Percentiles rank a stretch among this genome's conserved stretches.
phyloP scores from a whole-genome alignment of 2,888 invertebrate species.

The Lasioglossum calceatum region DNA sequence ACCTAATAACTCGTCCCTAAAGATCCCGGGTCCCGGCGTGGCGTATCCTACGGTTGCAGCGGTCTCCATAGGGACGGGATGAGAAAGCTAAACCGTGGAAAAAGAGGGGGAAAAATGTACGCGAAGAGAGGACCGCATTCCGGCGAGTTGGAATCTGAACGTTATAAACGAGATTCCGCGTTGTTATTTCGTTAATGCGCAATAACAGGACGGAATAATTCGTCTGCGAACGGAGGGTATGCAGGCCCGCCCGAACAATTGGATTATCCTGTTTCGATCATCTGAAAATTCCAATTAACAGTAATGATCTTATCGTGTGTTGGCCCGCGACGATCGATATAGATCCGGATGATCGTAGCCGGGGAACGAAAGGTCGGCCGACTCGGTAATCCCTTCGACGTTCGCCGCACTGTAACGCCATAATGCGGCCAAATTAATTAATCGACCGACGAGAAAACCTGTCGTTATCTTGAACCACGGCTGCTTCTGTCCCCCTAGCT shows the following conservation, averaged over 20 bases:
- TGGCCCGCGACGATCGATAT: slow-evolving; percentile 38
- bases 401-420: slow-evolving; percentile 45
- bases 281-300: slow-evolving; percentile 70
- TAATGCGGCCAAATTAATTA: slow-evolving; percentile 67
- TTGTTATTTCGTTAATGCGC: slow-evolving; percentile 67
- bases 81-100: not conserved
- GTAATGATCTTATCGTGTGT: slow-evolving; percentile 64
- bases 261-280: slow-evolving; percentile 66
- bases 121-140: slow-evolving; percentile 35
- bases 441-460: slow-evolving; percentile 39
- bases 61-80: slow-evolving; percentile 17
- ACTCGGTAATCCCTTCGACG: slow-evolving; percentile 44
- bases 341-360: slow-evolving; percentile 3
- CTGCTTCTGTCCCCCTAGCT: not conserved
- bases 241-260: slow-evolving; percentile 51
- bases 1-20: not conserved
- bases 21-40: not conserved
- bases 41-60: not conserved
- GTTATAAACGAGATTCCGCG: slow-evolving; percentile 54
- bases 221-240: slow-evolving; percentile 33
- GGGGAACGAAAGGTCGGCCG: slow-evolving; percentile 35
- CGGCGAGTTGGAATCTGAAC: slow-evolving; percentile 37
- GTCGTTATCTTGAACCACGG: slow-evolving; percentile 12
- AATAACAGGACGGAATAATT: slow-evolving; percentile 60
- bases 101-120: not conserved